phyloP scores from a whole-genome alignment of 1,140 invertebrate genomes.

The Leptonema lineaticorne region DNA sequence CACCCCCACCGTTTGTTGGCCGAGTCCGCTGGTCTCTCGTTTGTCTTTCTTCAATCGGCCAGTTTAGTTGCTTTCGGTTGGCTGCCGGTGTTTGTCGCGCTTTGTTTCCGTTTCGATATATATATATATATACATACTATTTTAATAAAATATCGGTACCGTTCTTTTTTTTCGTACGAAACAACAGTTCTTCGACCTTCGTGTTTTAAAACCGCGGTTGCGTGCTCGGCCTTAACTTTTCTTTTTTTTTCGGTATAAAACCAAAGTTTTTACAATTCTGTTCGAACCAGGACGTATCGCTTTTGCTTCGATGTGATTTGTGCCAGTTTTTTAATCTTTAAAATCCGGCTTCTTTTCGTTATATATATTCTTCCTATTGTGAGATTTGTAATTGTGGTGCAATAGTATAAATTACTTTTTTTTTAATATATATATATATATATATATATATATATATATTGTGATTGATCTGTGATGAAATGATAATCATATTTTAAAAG shows the following conservation, averaged over 20 bases:
- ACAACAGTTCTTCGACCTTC: not conserved
- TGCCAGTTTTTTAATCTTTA: not conserved
- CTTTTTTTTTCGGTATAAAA: not conserved
- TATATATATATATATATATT: too few relatives aligned
- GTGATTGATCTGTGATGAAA: too few relatives aligned
- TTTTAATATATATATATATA: too few relatives aligned
- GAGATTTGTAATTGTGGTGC: too few relatives aligned
- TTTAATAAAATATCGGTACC: too few relatives aligned
- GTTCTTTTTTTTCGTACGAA: not conserved
- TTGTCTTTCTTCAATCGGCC: not conserved
- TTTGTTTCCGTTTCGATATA: not conserved
- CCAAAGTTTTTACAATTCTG: not conserved
- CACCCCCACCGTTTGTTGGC: slow-evolving; percentile 1
- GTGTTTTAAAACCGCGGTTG: not conserved
- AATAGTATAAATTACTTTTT: too few relatives aligned
- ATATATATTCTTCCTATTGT: too few relatives aligned
- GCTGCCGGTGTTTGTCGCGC: not conserved
- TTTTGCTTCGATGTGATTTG: not conserved
- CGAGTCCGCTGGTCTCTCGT: not conserved
- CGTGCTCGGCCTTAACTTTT: not conserved
- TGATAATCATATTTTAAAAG: too few relatives aligned
- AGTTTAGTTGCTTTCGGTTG: slow-evolving; percentile 21
- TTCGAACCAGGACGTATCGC: not conserved
- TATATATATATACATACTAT: too few relatives aligned
- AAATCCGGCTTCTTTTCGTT: not conserved